Evolutionary conservation across 2,888 invertebrate genomes (phyloP), one percentile per base, ranked within the genome.

Genomic region (Macaria notata): DNA sequence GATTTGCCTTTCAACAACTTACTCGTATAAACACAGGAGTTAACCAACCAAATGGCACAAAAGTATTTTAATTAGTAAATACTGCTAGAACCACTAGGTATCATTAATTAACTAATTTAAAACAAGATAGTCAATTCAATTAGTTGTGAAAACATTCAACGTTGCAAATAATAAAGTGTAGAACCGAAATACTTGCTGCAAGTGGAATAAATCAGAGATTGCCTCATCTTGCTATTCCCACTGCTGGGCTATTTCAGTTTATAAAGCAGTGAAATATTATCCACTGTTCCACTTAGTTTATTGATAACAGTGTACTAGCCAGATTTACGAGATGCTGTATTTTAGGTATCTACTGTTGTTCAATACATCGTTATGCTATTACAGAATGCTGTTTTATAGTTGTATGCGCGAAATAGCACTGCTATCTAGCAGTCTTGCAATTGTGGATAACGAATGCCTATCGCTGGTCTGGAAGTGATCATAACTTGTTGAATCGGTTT

Each of bases 201-300:
- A 50, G 50, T 59, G 49, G 50, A 51, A 49, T 58, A 58, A 57
- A 47, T 54, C 48, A 54, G 46, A 39, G 9, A 47, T 59, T 54
- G 51, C 59, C 51, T 54, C 59, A 54, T 59, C 51, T 54, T 36
- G 46, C 53, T 51, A 54, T 59, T 54, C 47, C 50, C 46, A 43
- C 8, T 30, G 46, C 31, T 49, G 43, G 33, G 41, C 47, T 48
- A 48, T 51, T 41, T 9, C 33, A 9, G 5, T 41, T 41, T n/a
- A 19, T 48, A 53, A 30, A 9, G 41, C 41, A 41, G 41, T 9
- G 31, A 43, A 46, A 31, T 43, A 49, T 33, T 9, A n/a, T 48
- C 30, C 30, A 31, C 19, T 52, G 52, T 46, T 29, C 41, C 4
- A 45, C 52, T 45, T 57, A 49, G 42, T 57, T 57, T 57, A 57